Percentiles rank a stretch among this genome's conserved stretches.
These are phyloP conservation scores for Alcis repandata DNA, from an alignment of 2,888 invertebrate species.

Conservation along the genomic window DNA sequence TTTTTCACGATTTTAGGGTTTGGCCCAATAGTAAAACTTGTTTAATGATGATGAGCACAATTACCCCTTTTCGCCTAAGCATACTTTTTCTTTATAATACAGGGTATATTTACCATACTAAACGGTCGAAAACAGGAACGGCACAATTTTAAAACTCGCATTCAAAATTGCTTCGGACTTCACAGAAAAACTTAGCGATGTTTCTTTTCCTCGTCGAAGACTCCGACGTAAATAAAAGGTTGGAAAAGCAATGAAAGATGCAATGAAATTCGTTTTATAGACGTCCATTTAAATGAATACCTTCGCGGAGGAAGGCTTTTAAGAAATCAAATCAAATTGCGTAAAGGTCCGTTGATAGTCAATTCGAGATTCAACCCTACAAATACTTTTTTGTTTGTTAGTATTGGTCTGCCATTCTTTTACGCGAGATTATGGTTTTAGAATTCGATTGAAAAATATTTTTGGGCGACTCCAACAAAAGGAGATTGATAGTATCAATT, in stretches of 20 bases:
- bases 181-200: slow-evolving; percentile 2
- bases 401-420: slow-evolving; percentile 11
- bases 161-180: not conserved
- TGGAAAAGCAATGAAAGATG: slow-evolving; percentile 37
- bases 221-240: slow-evolving; percentile 26
- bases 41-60: too few relatives aligned
- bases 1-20: too few relatives aligned
- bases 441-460: not conserved
- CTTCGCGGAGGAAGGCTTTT: slow-evolving; percentile 37
- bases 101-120: too few relatives aligned
- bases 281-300: slow-evolving; percentile 55
- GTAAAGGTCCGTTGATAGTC: slow-evolving; percentile 30
- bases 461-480: too few relatives aligned
- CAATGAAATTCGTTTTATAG: slow-evolving; percentile 55
- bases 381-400: slow-evolving; percentile 24
- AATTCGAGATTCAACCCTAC: slow-evolving; percentile 36
- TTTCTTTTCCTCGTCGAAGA: slow-evolving; percentile 9
- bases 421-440: not conserved
- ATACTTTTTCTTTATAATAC: too few relatives aligned
- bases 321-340: slow-evolving; percentile 47
- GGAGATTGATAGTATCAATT: too few relatives aligned
- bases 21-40: too few relatives aligned
- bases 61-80: too few relatives aligned
- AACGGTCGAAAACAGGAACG: not conserved
- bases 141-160: not conserved